Evolutionary conservation across 1,140 invertebrate genomes (phyloP), one percentile per base, ranked within the genome.

Genomic region (Ips typographus): DNA sequence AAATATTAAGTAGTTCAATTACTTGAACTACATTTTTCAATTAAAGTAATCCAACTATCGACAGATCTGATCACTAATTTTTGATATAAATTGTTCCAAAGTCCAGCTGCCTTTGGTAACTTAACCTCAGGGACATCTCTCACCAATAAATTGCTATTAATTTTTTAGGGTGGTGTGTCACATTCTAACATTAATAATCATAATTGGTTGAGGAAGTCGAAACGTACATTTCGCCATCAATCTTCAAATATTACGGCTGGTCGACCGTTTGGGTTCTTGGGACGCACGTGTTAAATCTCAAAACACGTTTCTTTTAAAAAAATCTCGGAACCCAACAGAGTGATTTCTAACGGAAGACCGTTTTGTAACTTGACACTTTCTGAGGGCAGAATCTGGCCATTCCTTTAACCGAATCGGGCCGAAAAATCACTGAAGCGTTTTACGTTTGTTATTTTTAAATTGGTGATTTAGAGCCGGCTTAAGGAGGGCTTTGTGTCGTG

Each of bases 331-430:
- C 8, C 51, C 38, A 38, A 4, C 5, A 8, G 44, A 52, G 61
- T 63, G 38, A 49, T 49, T 44, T 58, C 40, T 63, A 70, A 57
- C 68, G 68, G 61, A 64, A 64, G 68, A 56, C 52, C 65, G 66
- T 68, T 72, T 64, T 72, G 71, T 72, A 72, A 72, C 71, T 7
- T 72, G 71, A 72, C 71, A 72, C 71, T 72, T 65, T 72, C 42
- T 68, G 65, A 69, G 64, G 65, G 60, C 61, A 57, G 40, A 68
- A 53, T 64, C 52, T 73, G 70, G 72, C 70, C 70, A 71, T 73
- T 72, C 66, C 68, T 69, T 58, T 62, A 43, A 53, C 58, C 63
- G 52, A 69, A 62, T 39, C 57, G 71, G 71, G 70, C 65, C 70
- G 68, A 61, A 72, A 72, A 74, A 70, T 67, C 72, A 74, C 67